A percentile compares a stretch with the other conserved stretches of the same genome.
Evolutionary conservation across 2,797 vertebrate genomes (phyloP).

Genomic region (Potorous gilbertii): DNA sequence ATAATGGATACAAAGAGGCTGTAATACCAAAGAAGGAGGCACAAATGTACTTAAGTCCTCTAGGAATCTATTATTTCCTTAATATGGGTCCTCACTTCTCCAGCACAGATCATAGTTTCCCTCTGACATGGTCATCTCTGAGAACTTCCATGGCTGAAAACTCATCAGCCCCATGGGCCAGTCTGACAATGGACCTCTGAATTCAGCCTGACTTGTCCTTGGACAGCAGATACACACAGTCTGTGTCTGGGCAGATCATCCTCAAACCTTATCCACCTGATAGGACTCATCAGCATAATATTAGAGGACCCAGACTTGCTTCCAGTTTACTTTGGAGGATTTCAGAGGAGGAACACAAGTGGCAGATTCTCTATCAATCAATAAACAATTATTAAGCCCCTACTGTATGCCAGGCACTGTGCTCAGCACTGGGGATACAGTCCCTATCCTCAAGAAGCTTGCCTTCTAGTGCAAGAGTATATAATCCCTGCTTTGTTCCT

Average conservation of each 20-base stretch:
- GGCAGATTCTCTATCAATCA: background rate
- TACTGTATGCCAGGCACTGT: background rate
- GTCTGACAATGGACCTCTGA: background rate
- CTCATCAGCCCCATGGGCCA: background rate
- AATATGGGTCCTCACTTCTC: background rate
- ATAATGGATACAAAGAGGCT: background rate
- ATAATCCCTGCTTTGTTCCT: background rate
- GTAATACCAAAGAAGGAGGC: background rate
- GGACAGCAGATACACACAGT: background rate
- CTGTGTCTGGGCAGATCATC: background rate
- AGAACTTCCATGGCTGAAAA: background rate
- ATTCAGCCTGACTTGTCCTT: background rate
- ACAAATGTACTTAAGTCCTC: background rate
- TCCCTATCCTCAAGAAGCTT: background rate
- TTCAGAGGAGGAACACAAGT: background rate
- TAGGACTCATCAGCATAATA: background rate
- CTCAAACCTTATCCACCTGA: background rate
- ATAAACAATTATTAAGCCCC: background rate
- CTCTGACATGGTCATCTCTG: background rate
- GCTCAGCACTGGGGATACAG: background rate
- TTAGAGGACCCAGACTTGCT: background rate
- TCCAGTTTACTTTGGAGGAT: background rate
- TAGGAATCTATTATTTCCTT: background rate
- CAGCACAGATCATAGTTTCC: background rate
- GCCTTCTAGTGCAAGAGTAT: background rate